Conservation (phyloP, 2,113 vertebrate species). For the Leucopternis melanops region DNA sequence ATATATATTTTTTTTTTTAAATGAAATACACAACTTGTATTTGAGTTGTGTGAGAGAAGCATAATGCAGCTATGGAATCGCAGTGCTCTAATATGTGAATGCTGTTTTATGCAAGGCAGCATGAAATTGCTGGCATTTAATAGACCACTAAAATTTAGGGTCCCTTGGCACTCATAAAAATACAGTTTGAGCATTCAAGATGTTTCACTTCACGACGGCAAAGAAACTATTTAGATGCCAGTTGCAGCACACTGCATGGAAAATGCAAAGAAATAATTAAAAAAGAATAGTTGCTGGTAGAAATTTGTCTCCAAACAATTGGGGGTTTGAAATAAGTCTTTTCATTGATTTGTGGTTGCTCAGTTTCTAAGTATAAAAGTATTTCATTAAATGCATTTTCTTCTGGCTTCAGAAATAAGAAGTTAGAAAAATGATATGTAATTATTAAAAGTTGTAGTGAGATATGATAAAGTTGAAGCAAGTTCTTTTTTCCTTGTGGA, state of each 20-base stretch:
- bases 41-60: constrained; percentile 59
- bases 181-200: constrained; percentile 85
- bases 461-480: constrained; percentile 30
- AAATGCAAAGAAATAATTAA: constrained; percentile 71
- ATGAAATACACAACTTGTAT: constrained; percentile 57
- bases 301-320: constrained; percentile 66
- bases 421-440: neutral
- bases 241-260: constrained; percentile 69
- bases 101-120: constrained; percentile 83
- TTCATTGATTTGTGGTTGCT: constrained; percentile 24
- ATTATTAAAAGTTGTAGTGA: neutral
- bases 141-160: constrained; percentile 85
- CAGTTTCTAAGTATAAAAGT: constrained; percentile 24
- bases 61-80: constrained; percentile 74
- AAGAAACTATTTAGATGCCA: constrained; percentile 80
- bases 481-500: neutral
- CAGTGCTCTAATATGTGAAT: constrained; percentile 78
- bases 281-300: constrained; percentile 63
- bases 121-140: constrained; percentile 87
- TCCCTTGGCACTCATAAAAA: constrained; percentile 81
- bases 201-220: constrained; percentile 73
- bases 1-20: neutral
- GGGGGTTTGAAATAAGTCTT: constrained; percentile 35
- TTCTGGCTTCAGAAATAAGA: constrained; percentile 28
- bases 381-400: constrained; percentile 46